Evolutionary conservation across 2,888 invertebrate species (phyloP).

Genomic region (Orthosia gothica): DNA sequence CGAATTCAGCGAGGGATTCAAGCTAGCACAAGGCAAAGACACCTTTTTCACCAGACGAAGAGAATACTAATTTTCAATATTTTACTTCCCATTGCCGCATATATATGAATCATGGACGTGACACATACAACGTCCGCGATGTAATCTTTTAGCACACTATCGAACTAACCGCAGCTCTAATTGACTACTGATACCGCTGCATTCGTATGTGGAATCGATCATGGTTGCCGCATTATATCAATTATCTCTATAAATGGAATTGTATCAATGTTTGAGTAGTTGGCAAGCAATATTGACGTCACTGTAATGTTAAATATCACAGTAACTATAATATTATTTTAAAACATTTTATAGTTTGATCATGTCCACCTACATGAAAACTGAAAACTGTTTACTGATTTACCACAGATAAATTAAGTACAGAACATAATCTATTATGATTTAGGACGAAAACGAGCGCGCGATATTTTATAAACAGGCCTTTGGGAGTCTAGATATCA

Average conservation of each 20-base stretch:
- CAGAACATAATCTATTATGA: too few relatives aligned
- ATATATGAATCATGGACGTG: constrained; percentile 13
- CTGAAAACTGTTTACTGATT: too few relatives aligned
- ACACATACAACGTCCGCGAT: constrained; percentile 15
- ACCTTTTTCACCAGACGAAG: too few relatives aligned
- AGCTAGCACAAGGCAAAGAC: too few relatives aligned
- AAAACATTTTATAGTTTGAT: too few relatives aligned
- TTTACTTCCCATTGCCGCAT: neutral
- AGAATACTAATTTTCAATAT: neutral
- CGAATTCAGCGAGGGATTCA: too few relatives aligned
- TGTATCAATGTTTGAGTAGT: constrained; percentile 21
- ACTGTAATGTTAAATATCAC: neutral
- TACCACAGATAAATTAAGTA: too few relatives aligned
- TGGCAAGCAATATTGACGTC: constrained; percentile 18
- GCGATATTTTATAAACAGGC: too few relatives aligned
- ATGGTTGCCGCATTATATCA: constrained; percentile 42
- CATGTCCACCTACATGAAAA: too few relatives aligned
- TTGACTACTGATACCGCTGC: constrained; percentile 43
- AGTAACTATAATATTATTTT: neutral
- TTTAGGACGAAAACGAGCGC: too few relatives aligned
- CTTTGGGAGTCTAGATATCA: too few relatives aligned
- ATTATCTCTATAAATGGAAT: constrained; percentile 35
- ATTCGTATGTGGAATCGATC: constrained; percentile 44
- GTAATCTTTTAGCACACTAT: constrained; percentile 37
- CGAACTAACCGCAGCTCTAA: constrained; percentile 42